Conservation (phyloP, 2,797 vertebrate genomes). For the Rhabdophis nuchalis region DNA sequence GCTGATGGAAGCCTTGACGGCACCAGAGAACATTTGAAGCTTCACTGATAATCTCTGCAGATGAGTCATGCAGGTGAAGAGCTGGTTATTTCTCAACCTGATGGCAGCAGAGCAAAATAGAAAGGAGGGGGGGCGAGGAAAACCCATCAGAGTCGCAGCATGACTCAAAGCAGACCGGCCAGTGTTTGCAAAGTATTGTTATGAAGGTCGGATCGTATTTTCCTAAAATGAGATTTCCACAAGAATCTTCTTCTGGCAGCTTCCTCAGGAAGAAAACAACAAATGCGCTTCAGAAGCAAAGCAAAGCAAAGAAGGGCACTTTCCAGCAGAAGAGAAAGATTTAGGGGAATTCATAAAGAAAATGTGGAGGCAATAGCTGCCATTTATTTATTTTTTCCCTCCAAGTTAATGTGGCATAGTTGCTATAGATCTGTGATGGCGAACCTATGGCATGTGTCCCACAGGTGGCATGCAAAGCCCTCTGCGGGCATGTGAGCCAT, state of each 20-base stretch:
- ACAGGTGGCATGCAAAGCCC: too few species aligned
- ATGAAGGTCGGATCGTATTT: background rate
- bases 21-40: background rate
- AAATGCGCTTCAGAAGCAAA: background rate
- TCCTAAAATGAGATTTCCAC: background rate
- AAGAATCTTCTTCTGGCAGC: background rate
- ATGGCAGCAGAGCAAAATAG: background rate
- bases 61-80: background rate
- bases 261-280: background rate
- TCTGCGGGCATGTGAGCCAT: too few species aligned
- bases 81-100: too few species aligned
- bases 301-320: background rate
- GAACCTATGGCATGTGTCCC: too few species aligned
- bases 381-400: too few species aligned
- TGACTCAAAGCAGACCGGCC: background rate
- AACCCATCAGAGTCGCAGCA: background rate
- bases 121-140: fast-evolving
- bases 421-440: too few species aligned
- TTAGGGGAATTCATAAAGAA: background rate
- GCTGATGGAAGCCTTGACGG: background rate
- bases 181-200: background rate
- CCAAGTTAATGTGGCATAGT: background rate
- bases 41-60: background rate
- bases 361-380: background rate
- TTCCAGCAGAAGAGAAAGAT: background rate